Conservation (phyloP, 1,140 invertebrate species). For the Venustaconcha ellipsiformis region DNA sequence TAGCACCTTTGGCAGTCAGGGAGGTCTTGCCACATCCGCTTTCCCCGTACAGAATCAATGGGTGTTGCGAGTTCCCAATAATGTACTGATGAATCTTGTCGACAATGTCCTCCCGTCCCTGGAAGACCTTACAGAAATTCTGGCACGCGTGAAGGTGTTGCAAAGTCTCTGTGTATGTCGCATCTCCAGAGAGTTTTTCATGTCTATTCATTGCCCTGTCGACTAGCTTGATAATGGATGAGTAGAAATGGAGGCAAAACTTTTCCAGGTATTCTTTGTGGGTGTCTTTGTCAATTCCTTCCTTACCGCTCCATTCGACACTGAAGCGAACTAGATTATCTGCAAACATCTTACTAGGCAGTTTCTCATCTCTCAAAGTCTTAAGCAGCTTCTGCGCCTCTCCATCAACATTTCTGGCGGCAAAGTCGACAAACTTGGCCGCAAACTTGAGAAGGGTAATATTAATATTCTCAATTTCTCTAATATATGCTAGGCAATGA, state of each 20-base stretch:
- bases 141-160: slow-evolving; percentile 97
- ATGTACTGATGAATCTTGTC: slow-evolving; percentile 88
- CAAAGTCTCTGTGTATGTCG: slow-evolving; percentile 85
- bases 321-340: slow-evolving; percentile 80
- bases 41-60: slow-evolving; percentile 94
- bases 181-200: slow-evolving; percentile 71
- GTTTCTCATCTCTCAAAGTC: slow-evolving; percentile 85
- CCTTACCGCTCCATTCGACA: slow-evolving; percentile 96
- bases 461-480: slow-evolving; percentile 98
- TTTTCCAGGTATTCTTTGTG: slow-evolving; percentile 95
- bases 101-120: slow-evolving; percentile 90
- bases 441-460: slow-evolving; percentile 87
- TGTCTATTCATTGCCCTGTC: slow-evolving; percentile 65
- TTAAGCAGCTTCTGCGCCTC: slow-evolving; percentile 92
- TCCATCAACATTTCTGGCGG: slow-evolving; percentile 89
- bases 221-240: slow-evolving; percentile 86
- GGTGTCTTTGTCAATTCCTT: slow-evolving; percentile 92
- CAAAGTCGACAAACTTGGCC: slow-evolving; percentile 93
- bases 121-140: slow-evolving; percentile 96
- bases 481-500: slow-evolving; percentile 94
- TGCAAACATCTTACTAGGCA: slow-evolving; percentile 57
- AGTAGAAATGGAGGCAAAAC: slow-evolving; percentile 91
- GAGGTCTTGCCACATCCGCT: slow-evolving; percentile 99
- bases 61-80: slow-evolving; percentile 84
- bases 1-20: slow-evolving; percentile 91